These are phyloP conservation scores for Alethe diademata DNA, from an alignment of 2,113 vertebrate species.

Conservation along the genomic window DNA sequence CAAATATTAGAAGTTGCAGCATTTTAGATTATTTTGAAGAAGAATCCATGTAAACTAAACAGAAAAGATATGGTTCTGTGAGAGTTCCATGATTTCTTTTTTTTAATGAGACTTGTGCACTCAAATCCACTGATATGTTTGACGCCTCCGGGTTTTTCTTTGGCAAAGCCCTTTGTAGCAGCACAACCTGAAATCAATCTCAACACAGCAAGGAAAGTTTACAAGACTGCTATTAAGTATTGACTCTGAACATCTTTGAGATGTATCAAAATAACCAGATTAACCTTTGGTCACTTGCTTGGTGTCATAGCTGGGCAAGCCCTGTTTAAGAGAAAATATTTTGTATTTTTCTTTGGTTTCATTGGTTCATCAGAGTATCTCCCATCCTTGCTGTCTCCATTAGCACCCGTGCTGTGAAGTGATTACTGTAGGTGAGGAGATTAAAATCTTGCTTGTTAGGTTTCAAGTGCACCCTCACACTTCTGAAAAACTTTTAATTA, in stretches of 20 bases:
- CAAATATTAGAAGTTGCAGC: neutral
- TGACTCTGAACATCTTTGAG: neutral
- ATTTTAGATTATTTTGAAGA: neutral
- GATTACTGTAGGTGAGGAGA: neutral
- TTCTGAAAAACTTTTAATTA: constrained; percentile 31
- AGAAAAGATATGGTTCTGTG: neutral
- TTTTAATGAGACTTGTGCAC: neutral
- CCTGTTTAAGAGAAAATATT: neutral
- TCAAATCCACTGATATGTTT: neutral
- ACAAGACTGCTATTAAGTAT: neutral
- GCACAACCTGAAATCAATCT: neutral
- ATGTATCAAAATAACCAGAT: neutral
- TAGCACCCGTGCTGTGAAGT: neutral
- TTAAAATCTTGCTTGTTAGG: constrained; percentile 4
- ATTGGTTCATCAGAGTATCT: neutral
- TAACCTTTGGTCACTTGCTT: neutral
- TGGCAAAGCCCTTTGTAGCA: neutral
- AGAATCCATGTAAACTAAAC: neutral
- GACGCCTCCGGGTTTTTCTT: neutral
- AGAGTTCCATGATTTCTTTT: neutral
- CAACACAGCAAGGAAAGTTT: neutral
- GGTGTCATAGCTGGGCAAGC: neutral
- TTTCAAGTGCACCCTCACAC: constrained; percentile 8
- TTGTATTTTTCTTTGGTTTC: neutral
- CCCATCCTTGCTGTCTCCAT: neutral